These are phyloP conservation scores for Lacerta bilineata DNA, from an alignment of 2,797 vertebrate genomes.

Conservation along the genomic window DNA sequence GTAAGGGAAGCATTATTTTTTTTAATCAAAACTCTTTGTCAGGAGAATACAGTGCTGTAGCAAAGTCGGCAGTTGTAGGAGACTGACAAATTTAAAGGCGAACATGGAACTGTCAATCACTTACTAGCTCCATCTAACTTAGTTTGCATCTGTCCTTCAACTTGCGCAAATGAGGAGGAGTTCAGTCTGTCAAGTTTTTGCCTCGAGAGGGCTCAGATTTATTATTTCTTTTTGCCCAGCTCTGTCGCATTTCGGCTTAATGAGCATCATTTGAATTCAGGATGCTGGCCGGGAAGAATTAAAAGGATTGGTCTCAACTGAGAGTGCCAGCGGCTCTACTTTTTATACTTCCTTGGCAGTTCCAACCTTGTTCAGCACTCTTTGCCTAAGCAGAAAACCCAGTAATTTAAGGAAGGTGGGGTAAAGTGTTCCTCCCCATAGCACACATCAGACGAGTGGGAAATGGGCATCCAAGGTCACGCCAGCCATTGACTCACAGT, in stretches of 20 bases:
- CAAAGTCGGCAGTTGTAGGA: background rate
- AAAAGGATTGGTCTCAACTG: background rate
- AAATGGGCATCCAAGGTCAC: background rate
- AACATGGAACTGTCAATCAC: background rate
- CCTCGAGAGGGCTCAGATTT: background rate
- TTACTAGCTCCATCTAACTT: background rate
- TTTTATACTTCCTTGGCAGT: background rate
- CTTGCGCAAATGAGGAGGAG: background rate
- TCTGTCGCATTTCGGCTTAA: background rate
- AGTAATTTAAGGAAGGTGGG: background rate
- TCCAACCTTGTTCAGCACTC: background rate
- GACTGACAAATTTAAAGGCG: background rate
- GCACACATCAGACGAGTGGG: background rate
- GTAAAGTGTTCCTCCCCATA: background rate
- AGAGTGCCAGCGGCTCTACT: background rate
- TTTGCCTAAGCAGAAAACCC: background rate
- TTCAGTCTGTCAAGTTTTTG: background rate
- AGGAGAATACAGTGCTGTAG: background rate
- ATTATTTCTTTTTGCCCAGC: background rate
- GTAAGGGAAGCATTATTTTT: background rate
- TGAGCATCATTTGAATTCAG: constrained; percentile 11
- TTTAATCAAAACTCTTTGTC: background rate
- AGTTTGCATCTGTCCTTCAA: background rate
- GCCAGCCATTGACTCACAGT: background rate
- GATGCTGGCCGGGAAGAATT: background rate